Evolutionary conservation across 2,113 vertebrate species (phyloP), one percentile per base, ranked within the genome.

Genomic region (Bubo scandiacus): DNA sequence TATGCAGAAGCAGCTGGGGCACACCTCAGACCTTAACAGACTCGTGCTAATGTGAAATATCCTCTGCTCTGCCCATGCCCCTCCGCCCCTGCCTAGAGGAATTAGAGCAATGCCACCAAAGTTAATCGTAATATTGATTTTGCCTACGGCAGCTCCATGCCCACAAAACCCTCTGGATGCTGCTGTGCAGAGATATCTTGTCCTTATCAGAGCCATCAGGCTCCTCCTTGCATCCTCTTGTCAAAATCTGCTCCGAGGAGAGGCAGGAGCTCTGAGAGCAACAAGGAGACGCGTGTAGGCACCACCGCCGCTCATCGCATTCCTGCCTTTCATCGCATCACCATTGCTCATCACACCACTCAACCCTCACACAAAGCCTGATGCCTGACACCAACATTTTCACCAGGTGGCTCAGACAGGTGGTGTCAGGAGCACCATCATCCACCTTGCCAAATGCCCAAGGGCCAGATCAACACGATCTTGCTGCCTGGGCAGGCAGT

Each of bases 91-190:
- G 15, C 23, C 63, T 16, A 55, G 38, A 71, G 51, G 59, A 84
- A 67, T 63, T 61, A 19, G 20, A 87, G 27, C 20, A 58, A 84
- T 19, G 34, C 9, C 47, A 49, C 36, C 49, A 12, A 73, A 77
- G 55, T 21, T 19, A 43, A 4, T 12, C 3, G 20, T 57, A 22
- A 8, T 13, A 6, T 8, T 52, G 20, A 29, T 26, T 82, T 88
- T 71, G 7, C 34, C 12, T 22, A 6, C 0, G 0, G 21, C 40
- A 49, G 6, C 5, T 77, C 63, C 3, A 12, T 17, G 0, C 15
- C 61, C 47, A 67, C 57, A 88, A 40, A 71, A 59, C 26, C 16
- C 22, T 51, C 4, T 3, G 51, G 47, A 54, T 2, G 2, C 18
- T 29, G 7, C 23, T 91, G 49, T 58, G 10, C 16, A 40, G 66